These are phyloP conservation scores for Hydractinia echinata DNA, from an alignment of 30 jellyfish, hydroid and myxozoan species.

Conservation along the genomic window DNA sequence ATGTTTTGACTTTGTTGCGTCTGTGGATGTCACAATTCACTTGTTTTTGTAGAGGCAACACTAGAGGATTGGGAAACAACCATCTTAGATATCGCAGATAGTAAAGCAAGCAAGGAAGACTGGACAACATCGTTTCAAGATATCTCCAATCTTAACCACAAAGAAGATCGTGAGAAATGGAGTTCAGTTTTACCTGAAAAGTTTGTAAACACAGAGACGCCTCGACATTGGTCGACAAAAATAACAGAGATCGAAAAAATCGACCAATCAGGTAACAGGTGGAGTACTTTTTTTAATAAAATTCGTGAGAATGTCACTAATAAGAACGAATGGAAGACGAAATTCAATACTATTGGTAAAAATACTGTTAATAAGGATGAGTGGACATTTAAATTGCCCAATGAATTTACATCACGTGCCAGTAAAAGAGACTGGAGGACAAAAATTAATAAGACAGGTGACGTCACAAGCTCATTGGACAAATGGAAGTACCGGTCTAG, in stretches of 20 bases:
- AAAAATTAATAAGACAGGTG: neutral
- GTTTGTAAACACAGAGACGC: neutral
- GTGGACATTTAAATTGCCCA: constrained; percentile 17
- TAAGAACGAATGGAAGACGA: constrained; percentile 23
- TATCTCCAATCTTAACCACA: constrained; percentile 8
- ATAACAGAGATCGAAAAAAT: neutral
- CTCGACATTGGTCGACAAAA: constrained; percentile 10
- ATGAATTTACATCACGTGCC: neutral
- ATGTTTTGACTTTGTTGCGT: neutral
- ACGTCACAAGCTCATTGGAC: neutral
- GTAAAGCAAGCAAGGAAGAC: neutral
- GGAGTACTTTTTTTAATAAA: neutral
- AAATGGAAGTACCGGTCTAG: neutral
- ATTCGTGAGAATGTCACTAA: neutral
- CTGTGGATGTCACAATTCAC: neutral
- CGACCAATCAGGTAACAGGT: neutral
- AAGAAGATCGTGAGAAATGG: neutral
- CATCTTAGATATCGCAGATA: neutral
- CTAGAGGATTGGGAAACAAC: constrained; percentile 13
- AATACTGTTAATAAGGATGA: neutral
- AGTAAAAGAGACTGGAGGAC: constrained; percentile 12
- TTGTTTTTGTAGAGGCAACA: constrained; percentile 13
- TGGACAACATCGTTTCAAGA: constrained; percentile 10
- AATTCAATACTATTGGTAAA: neutral
- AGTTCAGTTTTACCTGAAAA: neutral